Conservation (phyloP, 2,113 vertebrate species). For the Colius striatus region DNA sequence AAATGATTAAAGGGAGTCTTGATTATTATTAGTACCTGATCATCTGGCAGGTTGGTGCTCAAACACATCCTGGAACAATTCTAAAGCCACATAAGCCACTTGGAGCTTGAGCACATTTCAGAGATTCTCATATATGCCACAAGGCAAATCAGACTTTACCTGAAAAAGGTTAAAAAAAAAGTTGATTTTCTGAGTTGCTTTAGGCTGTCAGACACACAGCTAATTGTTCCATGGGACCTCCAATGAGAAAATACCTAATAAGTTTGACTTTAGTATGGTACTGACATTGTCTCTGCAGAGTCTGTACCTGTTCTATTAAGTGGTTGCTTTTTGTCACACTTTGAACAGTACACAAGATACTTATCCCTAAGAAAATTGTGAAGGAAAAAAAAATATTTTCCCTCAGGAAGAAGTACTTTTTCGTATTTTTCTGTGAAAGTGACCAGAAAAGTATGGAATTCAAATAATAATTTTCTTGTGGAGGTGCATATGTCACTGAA, state of each 20-base stretch:
- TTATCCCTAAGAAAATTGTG: neutral
- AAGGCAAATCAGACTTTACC: neutral
- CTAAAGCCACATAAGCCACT: neutral
- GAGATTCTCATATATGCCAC: neutral
- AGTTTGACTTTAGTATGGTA: neutral
- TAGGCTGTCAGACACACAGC: neutral
- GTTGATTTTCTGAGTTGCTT: neutral
- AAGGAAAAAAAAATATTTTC: neutral
- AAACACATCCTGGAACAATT: neutral
- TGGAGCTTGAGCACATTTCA: neutral
- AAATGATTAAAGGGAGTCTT: conserved; percentile 47
- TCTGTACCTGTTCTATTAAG: neutral
- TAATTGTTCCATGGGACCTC: neutral
- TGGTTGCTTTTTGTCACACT: neutral
- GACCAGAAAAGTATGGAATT: neutral
- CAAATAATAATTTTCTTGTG: neutral
- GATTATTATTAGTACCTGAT: conserved; percentile 54
- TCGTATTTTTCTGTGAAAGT: neutral
- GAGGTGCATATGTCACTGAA: neutral
- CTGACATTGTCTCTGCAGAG: neutral
- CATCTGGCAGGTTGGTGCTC: conserved; percentile 16
- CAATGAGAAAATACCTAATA: neutral
- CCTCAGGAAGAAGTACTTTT: neutral
- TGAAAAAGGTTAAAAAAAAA: neutral
- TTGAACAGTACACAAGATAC: neutral